phyloP scores from a whole-genome alignment of 2,113 vertebrate genomes.

The Podocnemis expansa region DNA sequence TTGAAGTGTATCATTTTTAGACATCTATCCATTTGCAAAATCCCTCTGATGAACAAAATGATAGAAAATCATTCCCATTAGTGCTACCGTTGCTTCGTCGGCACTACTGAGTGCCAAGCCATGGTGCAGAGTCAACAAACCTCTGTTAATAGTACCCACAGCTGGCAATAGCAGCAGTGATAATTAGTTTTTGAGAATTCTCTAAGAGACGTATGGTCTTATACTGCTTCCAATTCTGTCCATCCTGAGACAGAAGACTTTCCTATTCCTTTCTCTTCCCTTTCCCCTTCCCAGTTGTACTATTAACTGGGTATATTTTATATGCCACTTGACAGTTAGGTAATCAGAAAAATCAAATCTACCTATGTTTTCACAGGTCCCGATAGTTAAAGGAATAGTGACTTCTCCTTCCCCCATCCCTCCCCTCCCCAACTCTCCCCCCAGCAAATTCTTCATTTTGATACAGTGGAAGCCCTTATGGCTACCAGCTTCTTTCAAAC shows the following conservation, averaged over 20 bases:
- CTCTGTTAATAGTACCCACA: not conserved
- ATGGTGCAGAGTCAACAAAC: not conserved
- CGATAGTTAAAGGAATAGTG: not conserved
- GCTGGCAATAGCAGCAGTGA: not conserved
- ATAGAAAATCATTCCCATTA: not conserved
- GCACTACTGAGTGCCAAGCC: not conserved
- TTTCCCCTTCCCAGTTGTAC: not conserved
- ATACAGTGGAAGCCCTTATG: not conserved
- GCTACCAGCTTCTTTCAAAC: not conserved
- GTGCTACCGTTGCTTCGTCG: not conserved
- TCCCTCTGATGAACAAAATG: not conserved
- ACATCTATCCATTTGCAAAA: fast-evolving
- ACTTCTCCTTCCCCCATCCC: not conserved
- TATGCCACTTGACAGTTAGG: fast-evolving
- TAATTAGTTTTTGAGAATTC: not conserved
- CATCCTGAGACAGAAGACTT: not conserved
- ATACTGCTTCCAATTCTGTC: not conserved
- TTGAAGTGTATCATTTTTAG: not conserved
- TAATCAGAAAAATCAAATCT: not conserved
- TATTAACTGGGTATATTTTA: not conserved
- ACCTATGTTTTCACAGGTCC: not conserved
- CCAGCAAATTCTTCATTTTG: not conserved
- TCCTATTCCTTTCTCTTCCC: not conserved
- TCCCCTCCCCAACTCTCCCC: no score
- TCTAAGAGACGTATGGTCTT: not conserved